Evolutionary conservation across 92 coral and sea anemone species (phyloP).

Genomic region (Porites lobata): DNA sequence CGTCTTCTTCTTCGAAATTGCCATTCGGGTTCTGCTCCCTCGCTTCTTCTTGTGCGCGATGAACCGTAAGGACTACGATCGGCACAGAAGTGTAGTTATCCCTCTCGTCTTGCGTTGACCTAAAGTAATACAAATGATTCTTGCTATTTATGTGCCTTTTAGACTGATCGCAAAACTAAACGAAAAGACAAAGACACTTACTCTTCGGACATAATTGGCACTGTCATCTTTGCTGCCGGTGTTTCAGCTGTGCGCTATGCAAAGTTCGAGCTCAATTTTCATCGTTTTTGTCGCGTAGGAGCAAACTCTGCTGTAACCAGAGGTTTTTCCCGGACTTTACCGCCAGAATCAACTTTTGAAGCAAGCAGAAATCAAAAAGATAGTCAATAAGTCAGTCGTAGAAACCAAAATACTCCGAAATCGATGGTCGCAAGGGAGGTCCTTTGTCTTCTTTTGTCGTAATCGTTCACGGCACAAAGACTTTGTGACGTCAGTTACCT

Average conservation of each 20-base stretch:
- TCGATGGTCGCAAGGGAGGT: too few species aligned
- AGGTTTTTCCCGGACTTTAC: neutral
- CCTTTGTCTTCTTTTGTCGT: slow-evolving; percentile 51
- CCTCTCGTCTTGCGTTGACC: slow-evolving; percentile 32
- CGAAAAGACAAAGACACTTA: slow-evolving; percentile 27
- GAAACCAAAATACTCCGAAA: neutral
- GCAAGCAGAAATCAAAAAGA: neutral
- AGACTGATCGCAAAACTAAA: neutral
- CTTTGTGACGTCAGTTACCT: slow-evolving; percentile 80
- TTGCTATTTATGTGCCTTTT: neutral
- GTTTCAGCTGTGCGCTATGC: neutral
- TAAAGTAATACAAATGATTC: neutral
- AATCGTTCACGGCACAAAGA: slow-evolving; percentile 35
- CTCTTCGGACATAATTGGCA: slow-evolving; percentile 74
- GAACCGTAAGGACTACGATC: slow-evolving; percentile 77
- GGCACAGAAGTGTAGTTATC: slow-evolving; percentile 60
- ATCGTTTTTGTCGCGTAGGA: neutral
- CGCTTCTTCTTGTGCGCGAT: slow-evolving; percentile 67
- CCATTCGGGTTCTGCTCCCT: slow-evolving; percentile 26
- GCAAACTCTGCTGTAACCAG: neutral
- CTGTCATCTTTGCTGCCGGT: slow-evolving; percentile 47
- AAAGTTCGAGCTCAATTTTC: neutral
- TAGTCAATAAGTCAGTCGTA: neutral
- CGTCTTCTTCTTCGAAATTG: slow-evolving; percentile 73
- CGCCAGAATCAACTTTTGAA: neutral